Base-by-base conservation (phyloP, 2,888 invertebrate genomes). In the Eupithecia abbreviata region DNA sequence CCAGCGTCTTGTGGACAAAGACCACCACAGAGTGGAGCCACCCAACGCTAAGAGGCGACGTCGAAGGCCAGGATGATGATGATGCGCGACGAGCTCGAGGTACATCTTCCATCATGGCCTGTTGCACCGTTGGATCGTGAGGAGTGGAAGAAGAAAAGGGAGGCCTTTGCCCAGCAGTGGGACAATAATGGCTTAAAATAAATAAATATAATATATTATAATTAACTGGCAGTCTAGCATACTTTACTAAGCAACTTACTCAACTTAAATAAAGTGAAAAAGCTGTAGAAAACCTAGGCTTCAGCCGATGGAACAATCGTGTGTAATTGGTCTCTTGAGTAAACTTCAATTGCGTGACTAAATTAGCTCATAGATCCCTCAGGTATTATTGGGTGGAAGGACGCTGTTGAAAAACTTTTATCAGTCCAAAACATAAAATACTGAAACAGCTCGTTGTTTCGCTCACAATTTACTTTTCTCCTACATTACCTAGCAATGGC, bases 311-410 rank as follows among this genome's bases (percentile, higher is more conserved):
- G 30, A n/a, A 70, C 67, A 74, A 76, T 74, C 68, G 68, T 72
- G 74, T 71, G 9, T 74, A 78, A 69, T 78, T 73, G 66, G 72
- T 75, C 80, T 70, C 80, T 49, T 13, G 75, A 73, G 80, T 41
- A 65, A 73, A 69, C 65, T 69, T 71, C 65, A 68, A 68, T n/a
- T 67, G 68, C 41, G 51, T 70, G 30, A n/a, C 71, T 45, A 71
- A 81, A 81, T 77, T 78, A 74, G 76, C 76, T 79, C 74, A 75
- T 75, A 73, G 71, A 43, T 73, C 68, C 68, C 68, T 47, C 3
- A 45, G 68, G 68, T 69, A 69, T 42, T 73, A 51, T 66, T 47
- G 65, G 45, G 58, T 30, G 13, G 47, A 62, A 18, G 13, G 66
- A 45, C 45, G 18, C 15, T 47, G 47, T 69, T 69, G 68, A 47